Evolutionary conservation across 1,140 invertebrate species (phyloP), one percentile per base, ranked within the genome.

Genomic region (Archivesica marissinica): DNA sequence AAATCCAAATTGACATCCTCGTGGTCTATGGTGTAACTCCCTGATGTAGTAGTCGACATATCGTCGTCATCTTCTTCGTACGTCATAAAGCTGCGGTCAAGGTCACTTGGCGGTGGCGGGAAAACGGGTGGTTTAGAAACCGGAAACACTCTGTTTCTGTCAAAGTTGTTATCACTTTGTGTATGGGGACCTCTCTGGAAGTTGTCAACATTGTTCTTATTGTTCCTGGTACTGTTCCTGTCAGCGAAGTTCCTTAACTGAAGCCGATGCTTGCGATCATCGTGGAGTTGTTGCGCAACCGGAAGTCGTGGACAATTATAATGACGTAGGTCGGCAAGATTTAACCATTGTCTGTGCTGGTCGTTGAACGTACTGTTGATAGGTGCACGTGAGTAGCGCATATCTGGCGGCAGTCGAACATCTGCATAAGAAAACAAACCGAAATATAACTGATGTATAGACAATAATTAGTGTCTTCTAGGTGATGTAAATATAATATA

Each of bases 11-110:
- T 68, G 11, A 85, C 47, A 41, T 85, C 82, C 30, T 85, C 72
- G 25, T 77, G 72, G 74, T 85, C 82, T n/a, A 85, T 85, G 20
- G 82, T 85, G 41, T 85, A 85, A 66, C 82, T 85, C 35, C 82
- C 82, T 44, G 82, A 85, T 25, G 82, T 85, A 33, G 82, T 85
- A 3, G 82, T 85, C 3, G 82, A 85, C 41, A 85, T 39, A 41
- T 85, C 82, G 30, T 85, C 82, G 30, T 85, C 82, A 20, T 85
- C 74, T 20, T 85, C 82, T 41, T 77, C 72, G 54, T 85, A 78
- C 59, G 82, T 77, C 82, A 77, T 85, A 56, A 77, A 77, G 44
- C 82, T 85, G 1, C 50, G 72, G 47, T 85, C 75, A 54, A 70
- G n/a, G 52, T 75, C 80, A 47, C 68, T 59, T 9, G 68, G 52